Evolutionary conservation across 2,113 vertebrate species (phyloP), one percentile per base, ranked within the genome.

Genomic region (Grallaria varia): DNA sequence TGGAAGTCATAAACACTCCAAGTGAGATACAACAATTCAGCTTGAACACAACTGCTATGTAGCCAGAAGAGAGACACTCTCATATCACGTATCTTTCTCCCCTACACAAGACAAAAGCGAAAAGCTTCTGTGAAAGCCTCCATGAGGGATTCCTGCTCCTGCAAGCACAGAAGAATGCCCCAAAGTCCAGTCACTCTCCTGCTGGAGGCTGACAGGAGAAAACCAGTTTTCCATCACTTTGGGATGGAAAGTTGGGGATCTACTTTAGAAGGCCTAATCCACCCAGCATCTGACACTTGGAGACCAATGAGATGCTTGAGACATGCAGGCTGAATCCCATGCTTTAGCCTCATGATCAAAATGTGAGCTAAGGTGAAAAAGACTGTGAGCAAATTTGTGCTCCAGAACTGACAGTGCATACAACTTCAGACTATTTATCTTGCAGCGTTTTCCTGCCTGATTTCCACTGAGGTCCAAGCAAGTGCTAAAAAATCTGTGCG

Each of bases 21-120:
- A 39, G 56, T n/a, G n/a, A 75, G 8, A 71, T 5, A 12, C 18
- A 49, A 23, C 23, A 53, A 16, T 4, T 27, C n/a, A 63, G 50
- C 52, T 2, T 39, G 10, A 87, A 62, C 12, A 15, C 45, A 18
- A 23, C 28, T 23, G 66, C 30, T 49, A 33, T 0, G 0, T 31
- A n/a, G 39, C 33, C 3, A 3, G 71, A 30, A 72, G 39, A 44
- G 0, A 2, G 40, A 37, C 0, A 0, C 10, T 84, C 39, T 47
- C 53, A 42, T 22, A 47, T 8, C 8, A 71, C 28, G 31, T 0
- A 19, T 3, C 35, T 76, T 0, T 0, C 15, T 8, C 8, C 22
- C 19, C 37, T 9, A 4, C 0, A 1, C 3, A 1, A 5, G 24
- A 67, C 24, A 49, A 39, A 75, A 27, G 4, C 4, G 25, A 27